Conservation (phyloP, 2,113 vertebrate species). For the Lasiurus cinereus region DNA sequence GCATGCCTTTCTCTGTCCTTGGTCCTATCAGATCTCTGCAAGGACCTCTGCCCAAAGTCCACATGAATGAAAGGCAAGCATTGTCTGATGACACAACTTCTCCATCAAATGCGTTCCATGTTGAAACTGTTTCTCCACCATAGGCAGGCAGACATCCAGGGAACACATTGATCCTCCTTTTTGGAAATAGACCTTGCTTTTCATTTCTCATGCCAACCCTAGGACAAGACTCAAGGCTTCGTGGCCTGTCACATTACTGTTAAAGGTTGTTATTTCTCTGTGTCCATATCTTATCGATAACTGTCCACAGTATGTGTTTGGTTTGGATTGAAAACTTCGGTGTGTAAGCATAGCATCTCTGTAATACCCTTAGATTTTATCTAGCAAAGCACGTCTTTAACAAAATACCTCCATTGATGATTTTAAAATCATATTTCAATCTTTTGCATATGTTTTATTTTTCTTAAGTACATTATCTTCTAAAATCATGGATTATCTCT, state of each 20-base stretch:
- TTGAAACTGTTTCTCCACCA: neutral
- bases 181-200: slow-evolving; percentile 22
- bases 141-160: neutral
- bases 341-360: neutral
- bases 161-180: slow-evolving; percentile 15
- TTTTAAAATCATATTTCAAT: neutral
- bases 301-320: neutral
- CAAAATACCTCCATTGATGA: neutral
- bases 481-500: neutral
- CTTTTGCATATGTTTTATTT: slow-evolving; percentile 16
- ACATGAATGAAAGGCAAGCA: neutral
- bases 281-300: slow-evolving; percentile 38
- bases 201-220: slow-evolving; percentile 37
- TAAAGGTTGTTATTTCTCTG: slow-evolving; percentile 25
- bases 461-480: neutral
- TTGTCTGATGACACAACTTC: neutral
- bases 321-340: neutral
- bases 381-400: neutral
- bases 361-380: slow-evolving; percentile 30
- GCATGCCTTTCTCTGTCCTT: neutral
- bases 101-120: neutral
- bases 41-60: neutral
- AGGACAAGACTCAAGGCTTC: neutral
- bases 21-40: neutral
- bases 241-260: neutral